phyloP scores from a whole-genome alignment of 2,113 vertebrate genomes.

The Cisticola juncidis region DNA sequence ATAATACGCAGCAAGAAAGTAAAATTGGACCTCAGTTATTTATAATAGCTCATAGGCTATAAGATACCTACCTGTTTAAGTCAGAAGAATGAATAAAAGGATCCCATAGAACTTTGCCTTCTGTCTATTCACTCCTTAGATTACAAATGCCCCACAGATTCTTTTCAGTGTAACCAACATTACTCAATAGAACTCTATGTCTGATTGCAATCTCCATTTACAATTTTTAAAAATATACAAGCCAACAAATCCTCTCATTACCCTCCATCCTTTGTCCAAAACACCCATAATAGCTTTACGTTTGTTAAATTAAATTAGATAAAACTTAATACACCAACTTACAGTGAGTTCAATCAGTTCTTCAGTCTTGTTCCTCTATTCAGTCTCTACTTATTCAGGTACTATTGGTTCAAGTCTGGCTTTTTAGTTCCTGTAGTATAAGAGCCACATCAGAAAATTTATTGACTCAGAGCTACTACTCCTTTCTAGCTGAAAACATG shows the following conservation, averaged over 20 bases:
- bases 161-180: not conserved
- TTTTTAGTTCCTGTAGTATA: not conserved
- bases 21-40: not conserved
- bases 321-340: not conserved
- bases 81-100: not conserved
- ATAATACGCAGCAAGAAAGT: not conserved
- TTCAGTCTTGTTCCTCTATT: not conserved
- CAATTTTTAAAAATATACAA: not conserved
- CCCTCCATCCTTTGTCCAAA: not conserved
- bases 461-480: not conserved
- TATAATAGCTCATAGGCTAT: not conserved
- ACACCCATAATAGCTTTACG: not conserved
- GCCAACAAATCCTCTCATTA: not conserved
- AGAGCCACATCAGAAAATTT: not conserved
- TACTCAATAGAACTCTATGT: accelerated
- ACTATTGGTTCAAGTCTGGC: not conserved
- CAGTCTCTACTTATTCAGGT: not conserved
- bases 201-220: not conserved
- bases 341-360: not conserved
- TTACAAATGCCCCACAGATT: not conserved
- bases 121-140: not conserved
- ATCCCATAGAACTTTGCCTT: not conserved
- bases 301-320: not conserved
- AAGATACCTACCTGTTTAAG: not conserved
- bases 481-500: not conserved